Base-by-base conservation (phyloP, 2,888 invertebrate genomes). In the Campoplex nolae region DNA sequence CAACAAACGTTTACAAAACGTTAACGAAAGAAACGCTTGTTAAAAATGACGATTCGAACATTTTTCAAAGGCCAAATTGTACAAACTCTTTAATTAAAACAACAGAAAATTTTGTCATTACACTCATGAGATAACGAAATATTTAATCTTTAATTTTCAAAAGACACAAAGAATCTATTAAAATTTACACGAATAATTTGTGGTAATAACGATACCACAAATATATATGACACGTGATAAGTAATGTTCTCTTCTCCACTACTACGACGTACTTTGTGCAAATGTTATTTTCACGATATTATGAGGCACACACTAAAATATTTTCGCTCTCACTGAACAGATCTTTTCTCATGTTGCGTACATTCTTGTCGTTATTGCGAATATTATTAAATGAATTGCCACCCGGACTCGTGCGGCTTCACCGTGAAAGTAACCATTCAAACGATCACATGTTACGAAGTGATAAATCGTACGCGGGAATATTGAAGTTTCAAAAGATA, bases 351-450 rank as follows among this genome's bases (percentile, higher is more conserved):
- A 28, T 58, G 28, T 56, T 56, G 58, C 62, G 54, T 71, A 54
- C 35, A 4, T 23, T 54, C 56, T 73, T 73, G 70, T 73, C 51
- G 75, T 71, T 42, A 71, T 71, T 79, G 83, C 70, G 67, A 86
- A 83, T 56, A 74, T 81, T 80, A 77, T 86, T 86, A 86, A 86
- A 81, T 84, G 80, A 65, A 84, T 77, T 73, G 56, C 45, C 67
- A 56, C 35, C 56, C 73, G 54, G 42, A 28, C 38, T n/a, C 32
- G 62, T 62, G 74, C 76, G 79, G 71, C 83, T 77, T 86, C 77
- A 77, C 73, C 83, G 86, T 86, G 86, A 86, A 86, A 84, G 86
- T 62, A 81, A 77, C 86, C 32, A 70, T 77, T 83, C 32, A 77
- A 80, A 81, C 56, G 58, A 81, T 54, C 70, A 67, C 77, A 74